Base-by-base conservation (phyloP, 2,888 invertebrate species). In the Prosopocoilus inquinatus region DNA sequence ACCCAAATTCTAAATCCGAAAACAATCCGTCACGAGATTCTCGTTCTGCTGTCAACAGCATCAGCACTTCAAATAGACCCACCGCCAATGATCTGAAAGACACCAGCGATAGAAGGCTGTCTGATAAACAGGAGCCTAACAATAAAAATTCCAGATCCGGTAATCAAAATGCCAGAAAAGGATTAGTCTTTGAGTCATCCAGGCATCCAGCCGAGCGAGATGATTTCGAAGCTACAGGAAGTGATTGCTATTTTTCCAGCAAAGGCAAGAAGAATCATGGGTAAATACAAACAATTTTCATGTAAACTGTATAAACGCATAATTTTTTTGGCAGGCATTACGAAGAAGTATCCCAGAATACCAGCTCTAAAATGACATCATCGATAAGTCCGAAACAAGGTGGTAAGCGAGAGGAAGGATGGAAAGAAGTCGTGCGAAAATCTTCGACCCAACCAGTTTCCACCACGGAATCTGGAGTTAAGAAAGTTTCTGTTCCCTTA, bases 361-460 rank as follows among this genome's bases (percentile, higher is more conserved):
- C 60, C 7, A 55, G 56, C 44, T 11, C 53, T 15, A 60, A 50
- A 41, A 33, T 35, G 33, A 50, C 51, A 39, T 67, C 64, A 64
- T 83, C 82, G 55, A 85, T 85, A 39, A 88, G 87, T 64, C 88
- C 88, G 1, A 90, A 88, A 70, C 83, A 86, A 71, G 81, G 79
- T 43, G 79, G 79, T 70, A 76, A 87, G 71, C 83, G 93, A 59
- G 90, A 96, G 69, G 96, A 96, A 71, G 96, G 96, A 9, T 97
- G 96, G 96, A 96, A 96, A 74, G 96, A 97, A 79, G 96, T 96
- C 44, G 91, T 92, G 7, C 84, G 94, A 73, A 94, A 91, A 81
- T 92, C 86, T 55, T 87, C 85, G 56, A 84, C 87, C 20, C 84
- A 84, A 61, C 69, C 77, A 1, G 70, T 75, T 9, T 67, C 77